Conservation (phyloP, 1,140 invertebrate genomes). For the Andricus grossulariae region DNA sequence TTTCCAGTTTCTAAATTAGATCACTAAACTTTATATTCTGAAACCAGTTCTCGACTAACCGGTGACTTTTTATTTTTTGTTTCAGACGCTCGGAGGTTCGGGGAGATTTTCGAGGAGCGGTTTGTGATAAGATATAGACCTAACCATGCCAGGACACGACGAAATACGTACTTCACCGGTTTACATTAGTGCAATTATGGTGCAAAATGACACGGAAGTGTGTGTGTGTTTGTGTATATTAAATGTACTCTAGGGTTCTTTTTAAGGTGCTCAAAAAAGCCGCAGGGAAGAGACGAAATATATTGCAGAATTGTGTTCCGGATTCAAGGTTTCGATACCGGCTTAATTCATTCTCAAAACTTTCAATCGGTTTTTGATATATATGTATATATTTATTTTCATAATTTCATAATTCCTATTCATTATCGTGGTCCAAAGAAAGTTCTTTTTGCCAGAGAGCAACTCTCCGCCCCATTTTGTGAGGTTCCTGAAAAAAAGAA, state of each 20-base stretch:
- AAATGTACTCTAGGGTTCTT: conserved; percentile 51
- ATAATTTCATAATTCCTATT: background rate
- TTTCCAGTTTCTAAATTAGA: no score
- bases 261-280: conserved; percentile 49
- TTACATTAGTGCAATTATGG: conserved; percentile 65
- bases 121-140: conserved; percentile 74
- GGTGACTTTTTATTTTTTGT: conserved; percentile 49
- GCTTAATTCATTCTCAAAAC: background rate
- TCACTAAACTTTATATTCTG: no score
- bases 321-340: background rate
- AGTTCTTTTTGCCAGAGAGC: no score
- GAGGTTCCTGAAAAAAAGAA: no score
- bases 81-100: conserved; percentile 63
- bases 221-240: conserved; percentile 31
- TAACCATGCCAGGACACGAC: conserved; percentile 69
- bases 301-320: conserved; percentile 7
- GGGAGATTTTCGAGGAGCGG: conserved; percentile 63
- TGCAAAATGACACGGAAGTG: conserved; percentile 50
- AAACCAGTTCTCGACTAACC: no score
- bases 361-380: conserved; percentile 16
- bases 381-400: conserved; percentile 7
- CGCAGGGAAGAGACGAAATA: background rate
- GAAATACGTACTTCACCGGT: conserved; percentile 69
- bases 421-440: no score
- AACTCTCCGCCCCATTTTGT: no score